phyloP scores from a whole-genome alignment of 2,113 vertebrate genomes.

The Aldabrachelys gigantea region DNA sequence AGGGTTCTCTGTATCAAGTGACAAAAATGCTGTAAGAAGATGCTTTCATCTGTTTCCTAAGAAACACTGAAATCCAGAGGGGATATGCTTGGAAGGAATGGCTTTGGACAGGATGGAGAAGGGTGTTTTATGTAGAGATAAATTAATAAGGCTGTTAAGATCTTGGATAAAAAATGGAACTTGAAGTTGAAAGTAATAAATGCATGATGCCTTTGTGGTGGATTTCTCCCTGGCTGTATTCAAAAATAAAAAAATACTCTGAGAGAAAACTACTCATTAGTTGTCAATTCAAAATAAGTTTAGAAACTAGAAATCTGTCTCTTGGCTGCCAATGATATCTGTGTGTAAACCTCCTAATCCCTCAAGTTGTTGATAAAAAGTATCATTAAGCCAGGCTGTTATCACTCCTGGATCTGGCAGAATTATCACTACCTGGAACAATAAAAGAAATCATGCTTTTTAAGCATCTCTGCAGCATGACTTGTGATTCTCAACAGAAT shows the following conservation, averaged over 20 bases:
- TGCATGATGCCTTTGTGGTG: background rate
- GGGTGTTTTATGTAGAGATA: background rate
- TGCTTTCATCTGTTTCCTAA: background rate
- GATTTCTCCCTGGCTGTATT: background rate
- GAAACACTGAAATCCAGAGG: background rate
- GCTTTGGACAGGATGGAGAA: background rate
- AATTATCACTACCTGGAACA: background rate
- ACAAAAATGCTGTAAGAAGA: background rate
- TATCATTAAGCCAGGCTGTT: background rate
- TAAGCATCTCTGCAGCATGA: background rate
- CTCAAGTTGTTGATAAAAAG: constrained; percentile 5
- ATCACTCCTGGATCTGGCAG: background rate
- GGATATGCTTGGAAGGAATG: background rate
- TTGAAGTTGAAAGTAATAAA: background rate
- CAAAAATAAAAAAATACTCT: background rate
- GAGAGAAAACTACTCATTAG: background rate
- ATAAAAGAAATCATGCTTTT: background rate
- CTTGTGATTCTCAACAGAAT: background rate
- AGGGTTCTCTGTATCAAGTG: background rate
- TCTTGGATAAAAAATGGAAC: background rate
- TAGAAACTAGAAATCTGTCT: background rate
- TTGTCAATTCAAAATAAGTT: background rate
- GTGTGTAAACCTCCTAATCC: background rate
- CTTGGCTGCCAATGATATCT: background rate
- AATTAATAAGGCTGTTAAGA: background rate